phyloP scores from a whole-genome alignment of 2,113 vertebrate genomes.

The pig (Sus scrofa) region T2T-Sscrofa CM000812.6:131811001-131811500 shows the following conservation, averaged over 20 bases:
- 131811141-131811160: neutral
- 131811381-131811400: neutral
- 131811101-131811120: neutral
- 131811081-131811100: neutral
- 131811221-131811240: neutral
- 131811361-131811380: neutral
- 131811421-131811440: neutral
- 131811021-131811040: neutral
- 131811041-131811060: neutral
- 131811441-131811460: neutral
- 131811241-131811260: neutral
- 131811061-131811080: neutral
- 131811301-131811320: neutral
- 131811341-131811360: neutral
- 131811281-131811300: neutral
- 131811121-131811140: neutral
- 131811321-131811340: neutral
- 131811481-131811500: neutral
- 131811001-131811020: neutral
- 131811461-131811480: neutral
- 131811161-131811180: neutral
- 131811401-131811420: neutral
- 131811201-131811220: neutral
- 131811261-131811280: neutral
- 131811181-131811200: conserved; percentile 4